Conservation (phyloP, 2,888 invertebrate genomes). For the Hetaerina titia region DNA sequence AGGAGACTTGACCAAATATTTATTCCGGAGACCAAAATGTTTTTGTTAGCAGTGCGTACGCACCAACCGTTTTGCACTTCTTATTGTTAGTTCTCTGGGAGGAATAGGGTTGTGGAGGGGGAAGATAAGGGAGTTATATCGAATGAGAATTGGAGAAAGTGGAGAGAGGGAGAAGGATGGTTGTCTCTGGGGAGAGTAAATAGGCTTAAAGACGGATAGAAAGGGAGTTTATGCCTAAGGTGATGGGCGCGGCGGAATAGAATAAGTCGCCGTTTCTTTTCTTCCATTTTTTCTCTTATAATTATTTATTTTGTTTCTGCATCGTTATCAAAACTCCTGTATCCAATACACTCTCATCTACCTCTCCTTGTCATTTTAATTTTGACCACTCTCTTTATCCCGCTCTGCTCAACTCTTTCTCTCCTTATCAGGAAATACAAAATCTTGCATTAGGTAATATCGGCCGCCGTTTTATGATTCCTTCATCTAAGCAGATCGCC, state of each 20-base stretch:
- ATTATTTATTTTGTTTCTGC: neutral
- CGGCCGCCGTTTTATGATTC: too few species aligned
- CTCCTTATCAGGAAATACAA: too few species aligned
- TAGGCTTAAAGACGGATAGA: neutral
- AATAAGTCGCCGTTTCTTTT: neutral
- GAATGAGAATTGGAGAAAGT: neutral
- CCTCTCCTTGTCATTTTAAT: neutral
- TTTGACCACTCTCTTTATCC: neutral
- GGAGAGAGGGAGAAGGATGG: neutral
- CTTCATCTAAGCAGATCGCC: too few species aligned
- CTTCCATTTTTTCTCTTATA: neutral
- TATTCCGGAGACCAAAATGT: neutral
- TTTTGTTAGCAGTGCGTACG: slow-evolving; percentile 9
- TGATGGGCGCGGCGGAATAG: neutral
- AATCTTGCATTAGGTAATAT: too few species aligned
- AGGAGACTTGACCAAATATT: slow-evolving; percentile 35
- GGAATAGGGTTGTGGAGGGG: neutral
- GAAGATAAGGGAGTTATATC: neutral
- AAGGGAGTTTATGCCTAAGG: neutral
- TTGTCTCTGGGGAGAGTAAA: neutral
- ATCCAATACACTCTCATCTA: neutral
- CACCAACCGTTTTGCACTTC: neutral
- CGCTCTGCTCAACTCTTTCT: too few species aligned
- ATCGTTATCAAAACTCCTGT: neutral
- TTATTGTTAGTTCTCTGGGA: neutral